phyloP scores from a whole-genome alignment of 2,888 invertebrate genomes.

The Heliothis peltigera region DNA sequence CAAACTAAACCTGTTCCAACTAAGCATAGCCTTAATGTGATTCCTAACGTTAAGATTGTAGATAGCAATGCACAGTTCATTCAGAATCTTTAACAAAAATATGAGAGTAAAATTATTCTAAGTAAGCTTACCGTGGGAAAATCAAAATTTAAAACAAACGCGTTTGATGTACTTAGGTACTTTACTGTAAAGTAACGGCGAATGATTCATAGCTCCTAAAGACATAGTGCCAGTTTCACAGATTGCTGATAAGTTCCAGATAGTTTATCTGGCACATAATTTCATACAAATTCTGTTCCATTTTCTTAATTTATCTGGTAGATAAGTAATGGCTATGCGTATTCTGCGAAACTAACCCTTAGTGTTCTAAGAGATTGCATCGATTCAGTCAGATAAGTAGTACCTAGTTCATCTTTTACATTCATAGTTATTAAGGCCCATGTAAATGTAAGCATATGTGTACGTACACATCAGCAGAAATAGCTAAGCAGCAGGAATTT shows the following conservation, averaged over 20 bases:
- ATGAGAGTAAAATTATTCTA: constrained; percentile 17
- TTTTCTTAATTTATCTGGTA: too few relatives aligned
- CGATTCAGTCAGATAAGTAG: constrained; percentile 26
- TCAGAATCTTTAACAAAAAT: constrained; percentile 20
- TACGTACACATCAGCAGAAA: constrained; percentile 2
- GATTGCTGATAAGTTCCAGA: too few relatives aligned
- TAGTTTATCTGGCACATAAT: too few relatives aligned
- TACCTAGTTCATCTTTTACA: constrained; percentile 12
- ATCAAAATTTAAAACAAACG: constrained; percentile 23
- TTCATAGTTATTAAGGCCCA: constrained; percentile 22
- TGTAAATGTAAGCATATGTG: constrained; percentile 5
- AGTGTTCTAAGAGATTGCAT: constrained; percentile 36
- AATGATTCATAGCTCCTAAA: constrained; percentile 22
- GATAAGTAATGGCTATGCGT: too few relatives aligned
- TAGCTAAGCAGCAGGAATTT: constrained; percentile 15
- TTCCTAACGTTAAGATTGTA: constrained; percentile 38
- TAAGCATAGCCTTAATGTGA: constrained; percentile 21
- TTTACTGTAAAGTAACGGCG: constrained; percentile 47
- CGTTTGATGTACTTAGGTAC: constrained; percentile 22
- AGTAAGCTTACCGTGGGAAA: constrained; percentile 43
- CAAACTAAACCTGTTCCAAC: constrained; percentile 37
- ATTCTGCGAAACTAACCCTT: too few relatives aligned
- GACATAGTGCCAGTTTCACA: too few relatives aligned
- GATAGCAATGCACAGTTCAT: constrained; percentile 30
- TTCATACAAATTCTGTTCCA: too few relatives aligned